Evolutionary conservation across 2,113 vertebrate species (phyloP).

Genomic region (Accipiter virgatus): DNA sequence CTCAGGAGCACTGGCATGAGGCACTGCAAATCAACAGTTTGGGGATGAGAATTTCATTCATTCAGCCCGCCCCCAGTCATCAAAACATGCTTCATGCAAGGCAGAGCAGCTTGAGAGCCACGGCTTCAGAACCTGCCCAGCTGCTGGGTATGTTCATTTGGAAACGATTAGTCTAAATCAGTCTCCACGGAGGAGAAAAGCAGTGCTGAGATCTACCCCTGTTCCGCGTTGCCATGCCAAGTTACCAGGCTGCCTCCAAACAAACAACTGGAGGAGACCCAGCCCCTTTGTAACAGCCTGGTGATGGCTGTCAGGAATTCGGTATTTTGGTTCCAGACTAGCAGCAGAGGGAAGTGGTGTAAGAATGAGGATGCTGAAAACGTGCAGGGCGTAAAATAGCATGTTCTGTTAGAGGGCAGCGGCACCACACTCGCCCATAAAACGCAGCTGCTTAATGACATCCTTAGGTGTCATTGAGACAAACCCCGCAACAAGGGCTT

Average conservation of each 20-base stretch:
- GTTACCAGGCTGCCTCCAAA: neutral
- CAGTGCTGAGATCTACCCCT: neutral
- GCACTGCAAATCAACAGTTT: neutral
- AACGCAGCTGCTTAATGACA: neutral
- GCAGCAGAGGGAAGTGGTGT: neutral
- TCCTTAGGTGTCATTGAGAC: rapidly evolving
- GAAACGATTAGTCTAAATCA: neutral
- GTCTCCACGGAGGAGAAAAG: neutral
- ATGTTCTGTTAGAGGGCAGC: neutral
- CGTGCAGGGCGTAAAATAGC: rapidly evolving
- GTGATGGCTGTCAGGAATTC: neutral
- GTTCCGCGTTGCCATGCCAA: neutral
- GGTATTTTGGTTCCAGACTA: neutral
- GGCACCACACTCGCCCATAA: rapidly evolving
- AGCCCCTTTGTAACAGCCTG: neutral
- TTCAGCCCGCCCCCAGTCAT: neutral
- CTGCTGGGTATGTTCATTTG: neutral
- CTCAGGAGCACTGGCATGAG: neutral
- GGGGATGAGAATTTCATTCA: neutral
- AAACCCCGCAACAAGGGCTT: neutral
- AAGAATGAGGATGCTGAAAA: neutral
- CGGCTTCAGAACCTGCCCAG: neutral
- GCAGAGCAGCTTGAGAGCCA: neutral
- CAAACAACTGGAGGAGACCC: neutral
- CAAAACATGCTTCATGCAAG: neutral